These are phyloP conservation scores for Aphelinus certus DNA, from an alignment of 1,140 invertebrate genomes.

Conservation along the genomic window DNA sequence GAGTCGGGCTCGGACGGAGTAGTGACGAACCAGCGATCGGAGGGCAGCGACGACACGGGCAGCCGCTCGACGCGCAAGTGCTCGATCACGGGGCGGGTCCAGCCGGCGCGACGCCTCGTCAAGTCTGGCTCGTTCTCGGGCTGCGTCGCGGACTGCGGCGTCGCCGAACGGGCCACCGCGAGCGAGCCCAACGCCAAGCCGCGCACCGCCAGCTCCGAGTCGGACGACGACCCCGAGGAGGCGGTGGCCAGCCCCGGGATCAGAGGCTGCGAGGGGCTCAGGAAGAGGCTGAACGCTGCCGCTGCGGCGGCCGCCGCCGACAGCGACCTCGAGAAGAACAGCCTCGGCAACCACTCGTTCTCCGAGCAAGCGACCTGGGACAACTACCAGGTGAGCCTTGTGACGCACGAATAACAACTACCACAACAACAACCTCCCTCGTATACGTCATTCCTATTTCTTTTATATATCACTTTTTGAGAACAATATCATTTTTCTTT, in stretches of 20 bases:
- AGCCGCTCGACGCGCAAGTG: no score
- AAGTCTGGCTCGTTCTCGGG: conserved; percentile 77
- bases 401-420: no score
- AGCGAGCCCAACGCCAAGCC: conserved; percentile 12
- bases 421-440: no score
- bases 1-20: conserved; percentile 71
- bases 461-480: no score
- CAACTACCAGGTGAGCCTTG: conserved; percentile 74
- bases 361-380: conserved; percentile 86
- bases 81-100: conserved; percentile 40
- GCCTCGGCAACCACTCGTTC: conserved; percentile 74
- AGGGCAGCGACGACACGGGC: conserved; percentile 56
- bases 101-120: conserved; percentile 62
- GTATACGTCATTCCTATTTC: no score
- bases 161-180: not conserved
- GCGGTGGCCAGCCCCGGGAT: not conserved
- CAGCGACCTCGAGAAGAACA: conserved; percentile 64
- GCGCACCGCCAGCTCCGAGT: conserved; percentile 6
- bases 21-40: conserved; percentile 49
- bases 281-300: not conserved
- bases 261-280: no score
- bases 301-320: conserved; percentile 27
- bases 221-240: conserved; percentile 8
- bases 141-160: conserved; percentile 64
- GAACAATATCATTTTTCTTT: no score